A percentile compares a stretch with the other conserved stretches of the same genome.
These are phyloP conservation scores for Fregetta grallaria DNA, from an alignment of 2,113 vertebrate genomes.

Conservation along the genomic window DNA sequence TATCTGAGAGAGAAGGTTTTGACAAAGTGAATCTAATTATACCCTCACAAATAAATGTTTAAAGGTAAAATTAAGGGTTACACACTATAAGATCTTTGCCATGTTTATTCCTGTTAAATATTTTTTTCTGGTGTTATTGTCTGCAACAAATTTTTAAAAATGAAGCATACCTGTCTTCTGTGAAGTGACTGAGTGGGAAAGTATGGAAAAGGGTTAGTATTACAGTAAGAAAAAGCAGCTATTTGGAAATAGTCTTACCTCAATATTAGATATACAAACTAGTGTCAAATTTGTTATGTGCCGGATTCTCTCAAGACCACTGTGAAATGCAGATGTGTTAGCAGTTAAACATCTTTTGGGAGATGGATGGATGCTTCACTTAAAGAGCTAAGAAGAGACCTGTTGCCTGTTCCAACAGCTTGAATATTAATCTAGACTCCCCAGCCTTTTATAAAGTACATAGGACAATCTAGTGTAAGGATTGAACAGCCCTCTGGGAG, in stretches of 20 bases:
- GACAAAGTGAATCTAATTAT: not conserved
- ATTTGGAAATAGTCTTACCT: not conserved
- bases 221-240: not conserved
- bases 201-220: not conserved
- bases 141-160: not conserved
- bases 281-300: not conserved
- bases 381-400: not conserved
- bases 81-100: not conserved
- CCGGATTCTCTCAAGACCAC: not conserved
- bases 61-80: not conserved
- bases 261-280: not conserved
- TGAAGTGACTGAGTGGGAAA: not conserved
- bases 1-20: not conserved
- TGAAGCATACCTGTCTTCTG: not conserved
- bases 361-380: not conserved
- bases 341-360: not conserved
- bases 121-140: not conserved
- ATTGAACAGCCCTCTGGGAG: not conserved
- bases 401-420: not conserved
- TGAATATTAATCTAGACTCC: not conserved
- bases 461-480: not conserved
- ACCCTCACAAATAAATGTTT: not conserved
- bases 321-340: not conserved
- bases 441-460: not conserved
- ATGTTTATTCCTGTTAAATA: not conserved